Evolutionary conservation across 2,797 vertebrate genomes (phyloP).

Genomic region (Sebastes hubbsi): DNA sequence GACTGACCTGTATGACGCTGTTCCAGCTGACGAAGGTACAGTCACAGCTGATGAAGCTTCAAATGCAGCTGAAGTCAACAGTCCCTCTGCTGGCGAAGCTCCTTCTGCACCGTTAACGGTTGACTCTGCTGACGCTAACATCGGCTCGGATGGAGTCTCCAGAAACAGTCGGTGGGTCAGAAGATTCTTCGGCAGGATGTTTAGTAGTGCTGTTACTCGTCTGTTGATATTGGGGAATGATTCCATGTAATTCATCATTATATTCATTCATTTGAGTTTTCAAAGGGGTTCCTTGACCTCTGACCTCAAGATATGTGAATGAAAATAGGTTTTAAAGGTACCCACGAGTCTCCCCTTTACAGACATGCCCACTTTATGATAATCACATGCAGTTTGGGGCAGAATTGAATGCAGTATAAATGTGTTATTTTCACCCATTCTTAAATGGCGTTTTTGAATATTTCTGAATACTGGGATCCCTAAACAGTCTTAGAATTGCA

Average conservation of each 20-base stretch:
- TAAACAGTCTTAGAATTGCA: no score
- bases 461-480: no score
- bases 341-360: no score
- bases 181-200: neutral
- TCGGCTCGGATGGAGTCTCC: neutral
- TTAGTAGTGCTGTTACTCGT: neutral
- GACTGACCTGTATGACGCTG: neutral
- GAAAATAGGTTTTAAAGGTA: no score
- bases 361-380: no score
- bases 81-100: neutral
- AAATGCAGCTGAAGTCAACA: neutral
- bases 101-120: neutral
- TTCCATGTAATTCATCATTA: neutral
- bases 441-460: accelerated
- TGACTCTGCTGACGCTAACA: neutral
- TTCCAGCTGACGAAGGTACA: neutral
- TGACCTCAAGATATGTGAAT: no score
- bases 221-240: neutral
- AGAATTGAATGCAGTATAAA: no score
- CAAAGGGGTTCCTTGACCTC: neutral
- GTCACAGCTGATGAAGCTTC: neutral
- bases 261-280: neutral
- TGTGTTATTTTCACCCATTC: no score
- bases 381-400: no score
- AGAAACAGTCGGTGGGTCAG: neutral